These are phyloP conservation scores for Etheostoma spectabile DNA, from an alignment of 2,113 vertebrate species.

Conservation along the genomic window DNA sequence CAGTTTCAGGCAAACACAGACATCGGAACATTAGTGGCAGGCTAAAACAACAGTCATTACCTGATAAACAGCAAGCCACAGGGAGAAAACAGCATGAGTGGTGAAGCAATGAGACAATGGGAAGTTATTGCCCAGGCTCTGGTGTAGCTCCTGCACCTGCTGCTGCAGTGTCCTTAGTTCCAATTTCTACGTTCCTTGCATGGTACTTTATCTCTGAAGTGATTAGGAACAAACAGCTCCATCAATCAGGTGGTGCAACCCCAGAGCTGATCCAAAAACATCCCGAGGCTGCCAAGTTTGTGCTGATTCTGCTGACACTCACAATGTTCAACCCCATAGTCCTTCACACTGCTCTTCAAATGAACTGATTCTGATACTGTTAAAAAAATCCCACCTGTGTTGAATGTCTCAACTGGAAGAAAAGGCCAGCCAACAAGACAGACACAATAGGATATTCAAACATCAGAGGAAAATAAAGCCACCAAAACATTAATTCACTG, in stretches of 20 bases:
- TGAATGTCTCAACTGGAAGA: conserved; percentile 20
- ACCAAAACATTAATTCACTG: not conserved
- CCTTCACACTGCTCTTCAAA: conserved; percentile 34
- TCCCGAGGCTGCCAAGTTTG: conserved; percentile 42
- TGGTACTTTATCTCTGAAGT: conserved; percentile 59
- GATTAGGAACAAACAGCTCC: conserved; percentile 58
- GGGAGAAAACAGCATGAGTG: conserved; percentile 1
- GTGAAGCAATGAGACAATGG: conserved; percentile 36
- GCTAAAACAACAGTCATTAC: conserved; percentile 23
- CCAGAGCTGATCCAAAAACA: conserved; percentile 55
- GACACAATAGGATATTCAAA: conserved; percentile 2
- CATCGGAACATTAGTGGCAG: conserved; percentile 19
- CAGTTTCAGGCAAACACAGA: conserved; percentile 41
- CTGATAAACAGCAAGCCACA: conserved; percentile 19
- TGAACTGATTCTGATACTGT: not conserved
- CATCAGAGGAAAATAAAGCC: not conserved
- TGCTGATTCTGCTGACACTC: conserved; percentile 55
- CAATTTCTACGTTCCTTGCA: conserved; percentile 38
- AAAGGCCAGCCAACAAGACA: not conserved
- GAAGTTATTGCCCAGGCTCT: conserved; percentile 33
- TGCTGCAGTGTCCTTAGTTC: conserved; percentile 46
- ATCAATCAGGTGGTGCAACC: conserved; percentile 58
- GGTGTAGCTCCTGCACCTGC: conserved; percentile 30
- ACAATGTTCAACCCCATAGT: not conserved
- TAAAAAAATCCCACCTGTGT: conserved; percentile 20